Conservation (phyloP, 1,140 invertebrate genomes). For the Drosophila nigromelanica region DNA sequence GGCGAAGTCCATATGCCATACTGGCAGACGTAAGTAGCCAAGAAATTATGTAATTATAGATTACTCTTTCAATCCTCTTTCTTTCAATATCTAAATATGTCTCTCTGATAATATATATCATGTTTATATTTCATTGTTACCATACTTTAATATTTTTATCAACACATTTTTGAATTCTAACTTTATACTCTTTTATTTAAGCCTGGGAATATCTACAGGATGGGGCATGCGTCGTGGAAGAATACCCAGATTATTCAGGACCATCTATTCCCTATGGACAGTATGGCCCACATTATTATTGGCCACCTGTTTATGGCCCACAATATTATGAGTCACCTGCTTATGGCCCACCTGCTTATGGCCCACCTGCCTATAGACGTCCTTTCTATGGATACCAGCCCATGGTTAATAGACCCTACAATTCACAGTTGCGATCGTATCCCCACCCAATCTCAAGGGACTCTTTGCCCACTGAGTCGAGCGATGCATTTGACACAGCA, state of each 20-base stretch:
- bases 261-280: neutral
- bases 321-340: slow-evolving; percentile 5
- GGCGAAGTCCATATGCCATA: slow-evolving; percentile 5
- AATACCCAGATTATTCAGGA: neutral
- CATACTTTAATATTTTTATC: too few relatives aligned
- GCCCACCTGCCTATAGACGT: neutral
- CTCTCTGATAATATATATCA: neutral
- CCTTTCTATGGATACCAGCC: neutral
- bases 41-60: too few relatives aligned
- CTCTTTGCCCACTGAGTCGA: slow-evolving; percentile 17
- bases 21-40: slow-evolving; percentile 21
- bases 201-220: slow-evolving; percentile 17
- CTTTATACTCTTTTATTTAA: neutral
- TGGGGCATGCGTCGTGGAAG: neutral
- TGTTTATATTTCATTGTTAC: too few relatives aligned
- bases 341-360: slow-evolving; percentile 4
- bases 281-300: slow-evolving; percentile 5
- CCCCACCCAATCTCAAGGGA: slow-evolving; percentile 10
- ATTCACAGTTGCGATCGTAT: slow-evolving; percentile 5
- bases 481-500: neutral
- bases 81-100: neutral
- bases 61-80: too few relatives aligned
- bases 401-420: neutral
- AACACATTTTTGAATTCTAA: too few relatives aligned
- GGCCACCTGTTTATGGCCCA: slow-evolving; percentile 1